Conservation (phyloP, 2,888 invertebrate genomes). For the Drosophila monieri region DNA sequence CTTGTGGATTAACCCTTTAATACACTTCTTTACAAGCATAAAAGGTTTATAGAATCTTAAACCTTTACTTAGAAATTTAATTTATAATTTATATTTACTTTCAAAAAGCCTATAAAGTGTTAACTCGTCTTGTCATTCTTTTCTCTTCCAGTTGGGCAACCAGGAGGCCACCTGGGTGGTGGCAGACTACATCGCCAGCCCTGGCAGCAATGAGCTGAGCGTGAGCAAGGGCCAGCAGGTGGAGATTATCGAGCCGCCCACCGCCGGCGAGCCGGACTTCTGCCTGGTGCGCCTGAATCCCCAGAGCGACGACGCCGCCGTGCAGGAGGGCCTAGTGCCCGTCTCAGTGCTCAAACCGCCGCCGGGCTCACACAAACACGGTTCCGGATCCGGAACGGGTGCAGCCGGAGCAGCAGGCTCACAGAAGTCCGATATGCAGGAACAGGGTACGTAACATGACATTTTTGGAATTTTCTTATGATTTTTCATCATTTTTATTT, state of each 20-base stretch:
- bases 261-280: slow-evolving; percentile 88
- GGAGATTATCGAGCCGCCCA: slow-evolving; percentile 92
- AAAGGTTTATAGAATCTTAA: not conserved
- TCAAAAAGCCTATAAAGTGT: slow-evolving; percentile 1
- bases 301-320: slow-evolving; percentile 85
- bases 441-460: slow-evolving; percentile 75
- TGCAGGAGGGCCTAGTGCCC: slow-evolving; percentile 92
- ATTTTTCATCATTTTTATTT: slow-evolving; percentile 52
- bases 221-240: slow-evolving; percentile 97
- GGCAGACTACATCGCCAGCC: slow-evolving; percentile 91
- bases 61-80: not conserved
- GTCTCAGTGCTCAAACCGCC: slow-evolving; percentile 90
- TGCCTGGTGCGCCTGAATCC: slow-evolving; percentile 88
- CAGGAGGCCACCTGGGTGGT: slow-evolving; percentile 96
- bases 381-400: slow-evolving; percentile 52
- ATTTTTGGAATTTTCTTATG: slow-evolving; percentile 43
- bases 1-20: slow-evolving; percentile 23
- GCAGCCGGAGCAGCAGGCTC: slow-evolving; percentile 50
- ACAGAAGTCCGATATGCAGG: slow-evolving; percentile 82
- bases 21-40: not conserved
- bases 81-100: not conserved
- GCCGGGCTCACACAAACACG: slow-evolving; percentile 85
- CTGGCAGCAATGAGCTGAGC: slow-evolving; percentile 91
- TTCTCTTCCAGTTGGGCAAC: slow-evolving; percentile 87
- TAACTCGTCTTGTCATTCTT: slow-evolving; percentile 24